These are phyloP conservation scores for Thamnophis elegans DNA, from an alignment of 2,797 vertebrate genomes.

Conservation along the genomic window DNA sequence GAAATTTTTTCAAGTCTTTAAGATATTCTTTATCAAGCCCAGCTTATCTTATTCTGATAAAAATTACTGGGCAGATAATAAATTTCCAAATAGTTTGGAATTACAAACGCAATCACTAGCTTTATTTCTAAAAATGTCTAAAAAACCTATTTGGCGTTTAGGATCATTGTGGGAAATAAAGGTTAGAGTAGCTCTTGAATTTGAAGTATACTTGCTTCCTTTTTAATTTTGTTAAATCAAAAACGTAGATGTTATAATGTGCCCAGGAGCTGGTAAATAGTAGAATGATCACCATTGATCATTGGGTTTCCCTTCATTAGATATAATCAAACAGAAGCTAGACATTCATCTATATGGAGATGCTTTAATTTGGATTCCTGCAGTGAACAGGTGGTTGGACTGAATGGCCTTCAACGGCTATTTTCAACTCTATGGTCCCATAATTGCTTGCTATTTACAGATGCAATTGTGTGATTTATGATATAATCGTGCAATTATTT, in stretches of 20 bases:
- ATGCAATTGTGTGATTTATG: neutral
- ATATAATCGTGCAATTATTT: neutral
- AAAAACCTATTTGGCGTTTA: neutral
- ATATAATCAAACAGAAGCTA: neutral
- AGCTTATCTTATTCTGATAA: neutral
- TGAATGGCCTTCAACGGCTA: neutral
- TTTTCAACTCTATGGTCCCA: neutral
- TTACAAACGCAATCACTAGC: neutral
- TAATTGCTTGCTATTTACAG: neutral
- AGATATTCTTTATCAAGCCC: neutral
- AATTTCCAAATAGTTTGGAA: neutral
- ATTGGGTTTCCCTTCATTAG: neutral
- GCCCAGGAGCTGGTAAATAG: neutral
- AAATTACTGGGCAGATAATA: neutral
- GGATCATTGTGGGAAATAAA: neutral
- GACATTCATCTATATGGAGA: neutral
- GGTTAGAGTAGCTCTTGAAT: neutral
- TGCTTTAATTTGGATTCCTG: neutral
- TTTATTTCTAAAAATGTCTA: neutral
- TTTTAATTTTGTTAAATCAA: neutral
- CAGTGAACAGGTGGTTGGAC: neutral
- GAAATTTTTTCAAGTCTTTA: neutral
- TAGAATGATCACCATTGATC: neutral
- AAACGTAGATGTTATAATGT: neutral
- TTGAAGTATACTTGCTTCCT: neutral